Evolutionary conservation across 2,888 invertebrate genomes (phyloP).

Genomic region (Harpalus rubripes): DNA sequence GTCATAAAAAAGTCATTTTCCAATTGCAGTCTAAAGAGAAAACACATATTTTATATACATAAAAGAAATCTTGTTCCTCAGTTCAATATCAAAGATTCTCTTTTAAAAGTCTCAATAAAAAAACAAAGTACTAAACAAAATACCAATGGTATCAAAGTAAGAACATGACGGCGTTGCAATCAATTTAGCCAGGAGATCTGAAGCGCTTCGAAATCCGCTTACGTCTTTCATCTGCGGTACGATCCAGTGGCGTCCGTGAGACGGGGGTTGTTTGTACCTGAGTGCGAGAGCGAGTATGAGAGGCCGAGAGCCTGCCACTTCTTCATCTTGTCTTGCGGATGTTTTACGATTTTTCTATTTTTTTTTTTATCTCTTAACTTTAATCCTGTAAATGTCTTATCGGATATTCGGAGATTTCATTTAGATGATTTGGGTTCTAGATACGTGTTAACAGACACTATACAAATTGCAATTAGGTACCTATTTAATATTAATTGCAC

Average conservation of each 20-base stretch:
- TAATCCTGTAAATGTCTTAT: constrained; percentile 6
- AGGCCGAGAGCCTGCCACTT: constrained; percentile 2
- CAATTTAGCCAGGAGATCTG: constrained; percentile 45
- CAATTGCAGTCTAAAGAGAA: constrained; percentile 31
- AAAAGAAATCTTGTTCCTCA: constrained; percentile 24
- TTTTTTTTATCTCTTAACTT: constrained; percentile 20
- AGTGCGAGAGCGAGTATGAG: background rate
- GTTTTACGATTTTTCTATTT: constrained; percentile 39
- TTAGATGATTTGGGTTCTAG: background rate
- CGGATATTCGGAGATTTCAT: background rate
- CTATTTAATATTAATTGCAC: background rate
- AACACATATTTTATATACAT: constrained; percentile 48
- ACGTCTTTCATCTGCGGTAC: constrained; percentile 58
- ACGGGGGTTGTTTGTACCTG: constrained; percentile 11
- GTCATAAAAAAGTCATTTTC: constrained; percentile 27
- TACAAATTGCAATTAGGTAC: background rate
- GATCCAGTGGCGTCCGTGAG: constrained; percentile 51
- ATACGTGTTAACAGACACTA: background rate
- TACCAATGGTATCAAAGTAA: constrained; percentile 48
- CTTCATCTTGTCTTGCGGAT: constrained; percentile 38
- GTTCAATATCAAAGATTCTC: constrained; percentile 35
- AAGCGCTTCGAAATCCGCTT: constrained; percentile 56
- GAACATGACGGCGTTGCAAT: constrained; percentile 56
- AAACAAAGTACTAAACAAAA: constrained; percentile 58
- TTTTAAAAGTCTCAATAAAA: constrained; percentile 43